Evolutionary conservation across 2,888 invertebrate genomes (phyloP).

Genomic region (Bedellia somnulentella): DNA sequence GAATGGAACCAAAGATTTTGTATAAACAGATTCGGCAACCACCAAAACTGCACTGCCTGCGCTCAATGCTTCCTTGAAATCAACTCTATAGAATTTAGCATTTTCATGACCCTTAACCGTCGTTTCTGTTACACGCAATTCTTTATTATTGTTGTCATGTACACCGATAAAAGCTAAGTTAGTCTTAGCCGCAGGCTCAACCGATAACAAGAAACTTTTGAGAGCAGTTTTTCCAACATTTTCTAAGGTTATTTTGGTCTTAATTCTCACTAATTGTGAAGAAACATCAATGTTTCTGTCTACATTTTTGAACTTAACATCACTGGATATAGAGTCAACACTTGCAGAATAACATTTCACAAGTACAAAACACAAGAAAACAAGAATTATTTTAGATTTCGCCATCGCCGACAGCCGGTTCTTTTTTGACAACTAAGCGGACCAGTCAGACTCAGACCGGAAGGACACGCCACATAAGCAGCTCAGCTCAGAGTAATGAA

Average conservation of each 20-base stretch:
- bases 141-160: constrained; percentile 63
- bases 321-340: constrained; percentile 53
- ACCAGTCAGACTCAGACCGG: constrained; percentile 16
- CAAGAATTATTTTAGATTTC: too few relatives aligned
- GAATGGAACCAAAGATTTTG: constrained; percentile 77
- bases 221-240: constrained; percentile 76
- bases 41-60: constrained; percentile 62
- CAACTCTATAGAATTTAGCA: constrained; percentile 56
- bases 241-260: constrained; percentile 78
- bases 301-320: constrained; percentile 73
- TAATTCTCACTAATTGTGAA: constrained; percentile 85
- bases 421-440: constrained; percentile 32
- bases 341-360: constrained; percentile 27
- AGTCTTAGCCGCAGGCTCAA: constrained; percentile 65
- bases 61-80: constrained; percentile 62
- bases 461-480: constrained; percentile 54
- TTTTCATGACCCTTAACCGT: constrained; percentile 52
- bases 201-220: constrained; percentile 68
- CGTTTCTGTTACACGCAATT: constrained; percentile 53
- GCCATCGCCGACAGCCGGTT: constrained; percentile 37
- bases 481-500: too few relatives aligned
- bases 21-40: constrained; percentile 72
- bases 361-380: too few relatives aligned
- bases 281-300: constrained; percentile 86
- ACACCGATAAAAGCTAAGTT: constrained; percentile 77